Evolutionary conservation across 1,140 invertebrate genomes (phyloP).

Genomic region (Battus philenor): DNA sequence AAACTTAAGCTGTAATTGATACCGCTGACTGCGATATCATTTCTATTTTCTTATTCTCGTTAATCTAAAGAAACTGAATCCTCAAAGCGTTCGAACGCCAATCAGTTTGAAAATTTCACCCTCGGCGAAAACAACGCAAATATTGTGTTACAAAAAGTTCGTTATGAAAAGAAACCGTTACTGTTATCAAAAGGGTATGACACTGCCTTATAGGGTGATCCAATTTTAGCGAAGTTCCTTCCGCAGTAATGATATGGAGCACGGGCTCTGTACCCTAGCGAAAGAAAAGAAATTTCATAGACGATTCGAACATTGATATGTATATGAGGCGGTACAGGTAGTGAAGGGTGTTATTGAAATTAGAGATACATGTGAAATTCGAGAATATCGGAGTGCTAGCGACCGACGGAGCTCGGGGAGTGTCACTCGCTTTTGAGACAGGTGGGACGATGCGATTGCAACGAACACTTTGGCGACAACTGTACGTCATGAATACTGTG

Average conservation of each 20-base stretch:
- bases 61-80: conserved; percentile 23
- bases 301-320: conserved; percentile 67
- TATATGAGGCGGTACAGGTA: conserved; percentile 67
- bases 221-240: conserved; percentile 59
- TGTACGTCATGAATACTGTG: too few relatives aligned
- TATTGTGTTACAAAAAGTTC: conserved; percentile 72
- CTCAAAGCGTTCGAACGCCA: conserved; percentile 37
- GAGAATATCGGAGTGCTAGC: conserved; percentile 46
- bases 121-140: conserved; percentile 63
- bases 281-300: conserved; percentile 64
- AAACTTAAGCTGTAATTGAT: too few relatives aligned
- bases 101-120: conserved; percentile 53
- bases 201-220: conserved; percentile 54
- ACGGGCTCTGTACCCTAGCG: conserved; percentile 62
- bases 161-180: conserved; percentile 71
- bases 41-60: conserved; percentile 17
- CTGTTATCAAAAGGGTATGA: conserved; percentile 65
- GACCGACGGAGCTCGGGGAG: conserved; percentile 28
- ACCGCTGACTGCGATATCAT: not conserved
- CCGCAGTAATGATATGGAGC: conserved; percentile 62
- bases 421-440: conserved; percentile 27
- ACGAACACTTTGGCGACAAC: conserved; percentile 13
- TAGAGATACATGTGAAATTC: conserved; percentile 67
- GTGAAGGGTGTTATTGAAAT: conserved; percentile 68
- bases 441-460: conserved; percentile 28